phyloP scores from a whole-genome alignment of 2,888 invertebrate species.

The Chloromyia formosa region DNA sequence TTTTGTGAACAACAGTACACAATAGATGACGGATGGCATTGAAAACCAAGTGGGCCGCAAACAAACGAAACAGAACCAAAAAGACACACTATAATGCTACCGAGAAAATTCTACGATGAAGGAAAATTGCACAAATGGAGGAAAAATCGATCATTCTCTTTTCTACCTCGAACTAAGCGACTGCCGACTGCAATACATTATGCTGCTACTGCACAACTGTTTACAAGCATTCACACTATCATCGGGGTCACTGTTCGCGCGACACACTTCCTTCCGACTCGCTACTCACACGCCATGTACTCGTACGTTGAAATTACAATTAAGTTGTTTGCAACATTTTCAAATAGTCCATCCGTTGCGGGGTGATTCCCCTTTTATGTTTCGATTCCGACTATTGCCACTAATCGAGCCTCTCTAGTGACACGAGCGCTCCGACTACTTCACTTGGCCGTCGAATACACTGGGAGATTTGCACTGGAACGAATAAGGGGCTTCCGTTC shows the following conservation, averaged over 20 bases:
- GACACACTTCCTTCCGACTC: no score
- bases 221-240: neutral
- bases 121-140: neutral
- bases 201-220: neutral
- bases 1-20: neutral
- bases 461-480: neutral
- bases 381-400: neutral
- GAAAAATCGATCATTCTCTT: constrained; percentile 37
- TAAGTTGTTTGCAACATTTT: constrained; percentile 3
- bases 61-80: neutral
- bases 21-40: neutral
- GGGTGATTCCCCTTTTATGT: constrained; percentile 14
- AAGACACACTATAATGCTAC: neutral
- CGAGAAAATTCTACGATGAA: neutral
- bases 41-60: neutral
- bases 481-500: neutral
- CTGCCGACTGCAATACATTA: constrained; percentile 1
- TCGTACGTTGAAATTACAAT: neutral
- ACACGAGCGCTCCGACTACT: neutral
- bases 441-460: neutral
- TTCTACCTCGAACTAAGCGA: constrained; percentile 30
- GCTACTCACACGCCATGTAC: neutral
- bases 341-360: neutral
- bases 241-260: neutral
- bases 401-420: neutral